Conservation (phyloP, 1,140 invertebrate genomes). For the Leguminivora glycinivorella region DNA sequence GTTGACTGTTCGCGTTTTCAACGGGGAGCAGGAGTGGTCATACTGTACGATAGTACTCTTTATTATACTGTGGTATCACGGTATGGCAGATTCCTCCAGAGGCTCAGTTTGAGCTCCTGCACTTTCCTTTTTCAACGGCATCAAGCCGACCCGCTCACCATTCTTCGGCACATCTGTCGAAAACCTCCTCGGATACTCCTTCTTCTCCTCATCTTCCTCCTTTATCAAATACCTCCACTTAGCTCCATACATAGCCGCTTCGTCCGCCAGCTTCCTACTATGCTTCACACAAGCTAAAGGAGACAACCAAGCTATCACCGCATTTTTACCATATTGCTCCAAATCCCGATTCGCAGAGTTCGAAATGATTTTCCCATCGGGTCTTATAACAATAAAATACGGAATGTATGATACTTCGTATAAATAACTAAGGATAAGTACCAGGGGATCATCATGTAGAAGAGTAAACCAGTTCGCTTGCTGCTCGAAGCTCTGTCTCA, state of each 20-base stretch:
- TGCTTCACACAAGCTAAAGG: slow-evolving; percentile 34
- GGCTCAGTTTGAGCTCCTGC: neutral
- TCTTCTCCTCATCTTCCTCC: slow-evolving; percentile 32
- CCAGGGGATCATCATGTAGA: slow-evolving; percentile 52
- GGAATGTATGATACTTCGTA: slow-evolving; percentile 59
- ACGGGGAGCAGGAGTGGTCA: too few relatives aligned
- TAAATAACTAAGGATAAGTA: slow-evolving; percentile 54
- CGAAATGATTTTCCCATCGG: slow-evolving; percentile 52
- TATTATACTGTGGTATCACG: too few relatives aligned
- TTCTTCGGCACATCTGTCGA: neutral
- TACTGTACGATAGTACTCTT: too few relatives aligned
- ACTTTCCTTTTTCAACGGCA: neutral
- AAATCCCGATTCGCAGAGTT: slow-evolving; percentile 56
- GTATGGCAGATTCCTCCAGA: neutral
- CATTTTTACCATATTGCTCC: slow-evolving; percentile 61
- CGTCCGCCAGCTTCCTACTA: slow-evolving; percentile 51
- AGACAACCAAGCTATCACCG: slow-evolving; percentile 59
- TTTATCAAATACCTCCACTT: slow-evolving; percentile 50
- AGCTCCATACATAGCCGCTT: slow-evolving; percentile 50
- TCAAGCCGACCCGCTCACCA: neutral
- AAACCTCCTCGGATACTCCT: slow-evolving; percentile 45
- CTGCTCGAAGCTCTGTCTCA: slow-evolving; percentile 43
- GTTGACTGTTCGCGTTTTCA: too few relatives aligned
- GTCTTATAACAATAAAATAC: slow-evolving; percentile 49
- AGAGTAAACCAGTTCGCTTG: slow-evolving; percentile 72